Evolutionary conservation across 2,113 vertebrate genomes (phyloP).

Genomic region (Chionodraco myersi): DNA sequence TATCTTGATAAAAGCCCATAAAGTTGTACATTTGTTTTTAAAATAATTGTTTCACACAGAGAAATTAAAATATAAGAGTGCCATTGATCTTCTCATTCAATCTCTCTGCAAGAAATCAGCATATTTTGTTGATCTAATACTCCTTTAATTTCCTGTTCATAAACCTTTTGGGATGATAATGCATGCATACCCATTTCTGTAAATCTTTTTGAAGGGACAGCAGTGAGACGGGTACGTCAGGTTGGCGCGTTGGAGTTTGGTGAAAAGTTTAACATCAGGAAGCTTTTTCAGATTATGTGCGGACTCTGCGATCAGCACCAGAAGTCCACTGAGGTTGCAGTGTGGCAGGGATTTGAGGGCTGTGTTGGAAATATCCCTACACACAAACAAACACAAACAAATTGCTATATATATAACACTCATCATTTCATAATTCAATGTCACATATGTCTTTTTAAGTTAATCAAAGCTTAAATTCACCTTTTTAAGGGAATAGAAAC

Average conservation of each 20-base stretch:
- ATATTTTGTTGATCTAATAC: background rate
- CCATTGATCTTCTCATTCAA: too few relatives aligned
- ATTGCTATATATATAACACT: background rate
- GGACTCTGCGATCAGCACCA: conserved; percentile 87
- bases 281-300: conserved; percentile 89
- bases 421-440: background rate
- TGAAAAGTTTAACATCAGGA: conserved; percentile 87
- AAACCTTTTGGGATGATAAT: background rate
- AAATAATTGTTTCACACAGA: too few relatives aligned
- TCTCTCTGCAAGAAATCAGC: background rate
- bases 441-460: background rate
- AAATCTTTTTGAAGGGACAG: conserved; percentile 89
- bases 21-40: too few relatives aligned
- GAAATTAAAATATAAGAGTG: too few relatives aligned
- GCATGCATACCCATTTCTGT: conserved; percentile 77
- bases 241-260: conserved; percentile 86
- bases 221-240: conserved; percentile 97
- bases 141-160: background rate
- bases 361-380: conserved; percentile 93
- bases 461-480: background rate
- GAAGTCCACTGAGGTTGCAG: conserved; percentile 87
- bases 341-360: conserved; percentile 88
- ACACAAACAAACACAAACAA: conserved; percentile 26
- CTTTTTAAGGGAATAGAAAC: too few relatives aligned
- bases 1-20: too few relatives aligned